phyloP scores from a whole-genome alignment of 2,113 vertebrate species.

The Eubucco bourcierii region DNA sequence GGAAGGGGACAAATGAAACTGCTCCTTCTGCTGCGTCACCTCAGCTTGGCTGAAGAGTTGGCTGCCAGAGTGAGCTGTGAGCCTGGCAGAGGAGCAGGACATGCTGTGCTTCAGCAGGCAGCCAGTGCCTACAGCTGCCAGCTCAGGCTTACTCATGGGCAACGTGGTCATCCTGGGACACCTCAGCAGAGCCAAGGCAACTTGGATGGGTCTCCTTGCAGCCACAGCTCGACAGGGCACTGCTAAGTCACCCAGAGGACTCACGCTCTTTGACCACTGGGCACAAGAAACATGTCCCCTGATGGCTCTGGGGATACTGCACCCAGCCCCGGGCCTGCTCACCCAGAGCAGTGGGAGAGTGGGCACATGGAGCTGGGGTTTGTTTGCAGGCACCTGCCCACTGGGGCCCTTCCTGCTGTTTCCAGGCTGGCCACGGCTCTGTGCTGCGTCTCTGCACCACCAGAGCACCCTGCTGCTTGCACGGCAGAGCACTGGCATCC shows the following conservation, averaged over 20 bases:
- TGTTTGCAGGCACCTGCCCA: neutral
- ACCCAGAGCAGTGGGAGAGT: neutral
- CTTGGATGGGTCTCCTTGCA: accelerated
- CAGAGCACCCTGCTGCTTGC: neutral
- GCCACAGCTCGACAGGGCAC: accelerated
- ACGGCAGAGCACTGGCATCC: accelerated
- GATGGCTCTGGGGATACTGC: neutral
- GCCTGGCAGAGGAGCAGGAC: neutral
- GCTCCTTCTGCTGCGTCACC: neutral
- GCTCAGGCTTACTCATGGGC: neutral
- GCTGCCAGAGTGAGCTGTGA: accelerated
- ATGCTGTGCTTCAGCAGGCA: accelerated
- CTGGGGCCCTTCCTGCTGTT: neutral
- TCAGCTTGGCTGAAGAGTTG: neutral
- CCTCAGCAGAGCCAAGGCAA: neutral
- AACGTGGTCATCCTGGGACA: neutral
- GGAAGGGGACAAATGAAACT: neutral
- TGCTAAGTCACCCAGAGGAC: neutral
- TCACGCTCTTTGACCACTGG: accelerated
- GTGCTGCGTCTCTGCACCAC: neutral
- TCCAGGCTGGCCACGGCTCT: accelerated
- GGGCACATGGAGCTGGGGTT: neutral
- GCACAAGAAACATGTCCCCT: neutral
- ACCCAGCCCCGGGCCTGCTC: neutral
- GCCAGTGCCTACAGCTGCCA: neutral